Percentiles rank a stretch among this genome's conserved stretches.
phyloP scores from a whole-genome alignment of 2,113 vertebrate genomes.

The Kryptolebias marmoratus region DNA sequence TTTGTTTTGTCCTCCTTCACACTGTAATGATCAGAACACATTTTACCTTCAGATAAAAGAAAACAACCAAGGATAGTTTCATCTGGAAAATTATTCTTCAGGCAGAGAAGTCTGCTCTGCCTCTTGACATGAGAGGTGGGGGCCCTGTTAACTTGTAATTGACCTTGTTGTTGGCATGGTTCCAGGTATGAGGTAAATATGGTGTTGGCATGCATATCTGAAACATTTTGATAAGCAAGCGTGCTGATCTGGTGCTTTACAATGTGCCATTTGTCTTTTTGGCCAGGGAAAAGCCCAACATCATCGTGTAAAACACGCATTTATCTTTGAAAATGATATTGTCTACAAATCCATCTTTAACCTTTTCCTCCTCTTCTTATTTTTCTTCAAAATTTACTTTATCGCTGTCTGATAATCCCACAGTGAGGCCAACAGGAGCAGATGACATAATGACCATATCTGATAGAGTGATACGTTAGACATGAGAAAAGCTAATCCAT shows the following conservation, averaged over 20 bases:
- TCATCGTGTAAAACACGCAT: conserved; percentile 34
- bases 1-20: neutral
- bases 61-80: conserved; percentile 36
- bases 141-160: conserved; percentile 19
- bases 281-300: conserved; percentile 5
- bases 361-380: conserved; percentile 2
- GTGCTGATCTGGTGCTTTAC: conserved; percentile 10
- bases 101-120: conserved; percentile 4
- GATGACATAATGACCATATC: conserved; percentile 31
- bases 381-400: neutral
- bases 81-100: conserved; percentile 44
- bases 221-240: conserved; percentile 20
- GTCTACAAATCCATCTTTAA: conserved; percentile 41
- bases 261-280: neutral
- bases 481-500: conserved; percentile 61
- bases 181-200: conserved; percentile 20
- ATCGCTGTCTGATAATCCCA: conserved; percentile 15
- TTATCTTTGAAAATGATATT: conserved; percentile 36
- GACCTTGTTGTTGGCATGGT: conserved; percentile 41
- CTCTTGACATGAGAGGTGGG: conserved; percentile 18
- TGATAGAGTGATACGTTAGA: conserved; percentile 44
- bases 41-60: conserved; percentile 30
- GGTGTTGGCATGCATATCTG: neutral
- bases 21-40: conserved; percentile 23
- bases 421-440: conserved; percentile 17